Evolutionary conservation across 1,140 invertebrate genomes (phyloP).

Genomic region (Chironomus tepperi): DNA sequence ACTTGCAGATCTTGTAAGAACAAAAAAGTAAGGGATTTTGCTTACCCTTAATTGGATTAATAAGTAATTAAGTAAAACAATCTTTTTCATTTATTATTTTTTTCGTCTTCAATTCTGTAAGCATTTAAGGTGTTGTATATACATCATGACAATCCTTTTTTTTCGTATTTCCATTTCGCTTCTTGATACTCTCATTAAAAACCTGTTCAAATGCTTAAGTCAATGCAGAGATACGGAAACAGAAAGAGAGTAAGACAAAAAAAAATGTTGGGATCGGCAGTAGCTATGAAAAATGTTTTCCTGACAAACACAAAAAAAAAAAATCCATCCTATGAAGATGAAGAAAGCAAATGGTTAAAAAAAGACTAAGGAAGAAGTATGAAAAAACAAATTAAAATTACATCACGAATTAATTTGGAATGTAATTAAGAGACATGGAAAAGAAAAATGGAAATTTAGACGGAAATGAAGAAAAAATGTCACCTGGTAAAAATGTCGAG

Average conservation of each 20-base stretch:
- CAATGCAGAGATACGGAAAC: background rate
- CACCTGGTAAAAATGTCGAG: background rate
- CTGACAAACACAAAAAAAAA: background rate
- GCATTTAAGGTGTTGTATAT: background rate
- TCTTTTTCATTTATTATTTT: no score
- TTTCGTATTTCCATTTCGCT: background rate
- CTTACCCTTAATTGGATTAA: slow-evolving; percentile 8
- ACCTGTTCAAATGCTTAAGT: background rate
- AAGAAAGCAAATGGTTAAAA: background rate
- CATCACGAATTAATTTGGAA: slow-evolving; percentile 22
- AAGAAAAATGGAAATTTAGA: background rate
- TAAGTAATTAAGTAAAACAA: slow-evolving; percentile 10
- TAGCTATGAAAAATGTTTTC: slow-evolving; percentile 1
- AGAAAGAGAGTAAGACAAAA: no score
- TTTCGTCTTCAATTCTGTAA: background rate
- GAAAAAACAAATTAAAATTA: slow-evolving; percentile 23
- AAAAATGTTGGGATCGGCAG: background rate
- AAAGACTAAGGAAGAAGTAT: no score
- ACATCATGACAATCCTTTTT: background rate
- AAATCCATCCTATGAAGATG: background rate
- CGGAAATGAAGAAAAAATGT: slow-evolving; percentile 6
- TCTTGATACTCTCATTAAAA: background rate
- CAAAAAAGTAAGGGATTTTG: no score
- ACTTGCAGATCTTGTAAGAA: no score
- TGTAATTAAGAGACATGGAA: slow-evolving; percentile 7